phyloP scores from a whole-genome alignment of 2,113 vertebrate genomes.

The Aldabrachelys gigantea region DNA sequence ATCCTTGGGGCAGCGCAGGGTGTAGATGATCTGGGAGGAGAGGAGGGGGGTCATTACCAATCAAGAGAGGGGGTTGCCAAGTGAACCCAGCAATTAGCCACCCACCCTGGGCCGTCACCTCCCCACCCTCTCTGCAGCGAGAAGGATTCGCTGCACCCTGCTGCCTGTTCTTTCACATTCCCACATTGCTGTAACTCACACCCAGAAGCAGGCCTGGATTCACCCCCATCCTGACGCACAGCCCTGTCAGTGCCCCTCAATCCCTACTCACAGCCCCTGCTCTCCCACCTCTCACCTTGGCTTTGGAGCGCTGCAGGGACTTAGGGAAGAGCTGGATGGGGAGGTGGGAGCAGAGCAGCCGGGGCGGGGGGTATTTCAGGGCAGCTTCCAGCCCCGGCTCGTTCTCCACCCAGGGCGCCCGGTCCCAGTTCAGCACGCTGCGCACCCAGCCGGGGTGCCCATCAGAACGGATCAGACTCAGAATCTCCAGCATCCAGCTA shows the following conservation, averaged over 20 bases:
- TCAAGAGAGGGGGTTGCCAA: no score
- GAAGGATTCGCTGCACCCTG: no score
- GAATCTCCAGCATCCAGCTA: no score
- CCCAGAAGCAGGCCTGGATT: no score
- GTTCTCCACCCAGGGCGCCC: no score
- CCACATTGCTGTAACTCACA: neutral
- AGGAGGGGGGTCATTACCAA: neutral
- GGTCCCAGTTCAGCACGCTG: no score
- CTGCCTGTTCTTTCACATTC: fast-evolving
- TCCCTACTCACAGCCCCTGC: neutral
- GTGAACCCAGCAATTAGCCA: no score
- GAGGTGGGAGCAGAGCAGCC: neutral
- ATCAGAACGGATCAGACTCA: no score
- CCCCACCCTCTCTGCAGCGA: neutral
- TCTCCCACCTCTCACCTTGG: neutral
- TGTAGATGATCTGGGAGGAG: neutral
- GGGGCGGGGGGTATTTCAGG: no score
- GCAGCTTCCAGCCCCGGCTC: no score
- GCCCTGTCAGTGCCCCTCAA: neutral
- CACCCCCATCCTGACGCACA: neutral
- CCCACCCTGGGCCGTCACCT: neutral
- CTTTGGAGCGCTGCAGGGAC: fast-evolving
- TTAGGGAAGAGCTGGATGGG: neutral
- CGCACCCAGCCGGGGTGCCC: no score
- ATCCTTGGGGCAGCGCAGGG: conserved; percentile 1